A percentile compares a stretch with the other conserved stretches of the same genome.
These are phyloP conservation scores for Pollenia labialis DNA, from an alignment of 2,888 invertebrate species.

Conservation along the genomic window DNA sequence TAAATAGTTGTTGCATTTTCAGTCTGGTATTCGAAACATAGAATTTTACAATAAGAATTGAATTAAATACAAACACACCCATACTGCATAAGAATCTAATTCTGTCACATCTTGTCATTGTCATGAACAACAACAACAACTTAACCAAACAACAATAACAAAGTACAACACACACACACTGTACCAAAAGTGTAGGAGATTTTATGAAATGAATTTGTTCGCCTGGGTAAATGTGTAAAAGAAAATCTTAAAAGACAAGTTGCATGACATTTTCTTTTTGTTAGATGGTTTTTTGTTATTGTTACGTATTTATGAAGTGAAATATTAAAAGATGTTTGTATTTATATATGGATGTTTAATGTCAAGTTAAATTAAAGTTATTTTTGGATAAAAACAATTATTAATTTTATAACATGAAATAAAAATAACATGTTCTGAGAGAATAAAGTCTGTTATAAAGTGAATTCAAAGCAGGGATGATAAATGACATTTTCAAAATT, in stretches of 20 bases:
- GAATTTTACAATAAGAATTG: background rate
- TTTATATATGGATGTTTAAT: too few species aligned
- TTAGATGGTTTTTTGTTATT: background rate
- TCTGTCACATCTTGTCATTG: constrained; percentile 60
- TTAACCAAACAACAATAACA: background rate
- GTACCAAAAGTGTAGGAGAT: constrained; percentile 21
- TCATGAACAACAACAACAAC: constrained; percentile 11
- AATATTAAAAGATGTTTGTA: too few species aligned
- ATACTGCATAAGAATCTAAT: constrained; percentile 25
- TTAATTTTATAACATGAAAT: too few species aligned
- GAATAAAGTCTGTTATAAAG: too few species aligned
- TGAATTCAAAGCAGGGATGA: too few species aligned
- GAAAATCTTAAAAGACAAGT: background rate
- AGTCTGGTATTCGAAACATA: constrained; percentile 46
- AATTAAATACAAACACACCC: background rate
- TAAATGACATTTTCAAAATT: too few species aligned
- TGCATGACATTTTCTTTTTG: constrained; percentile 17
- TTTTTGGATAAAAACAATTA: too few species aligned
- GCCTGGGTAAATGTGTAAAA: background rate
- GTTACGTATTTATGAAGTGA: too few species aligned
- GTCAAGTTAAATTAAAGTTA: too few species aligned
- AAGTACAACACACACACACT: constrained; percentile 12
- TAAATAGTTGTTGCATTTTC: background rate
- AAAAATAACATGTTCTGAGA: too few species aligned
- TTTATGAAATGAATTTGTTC: background rate